Evolutionary conservation across 2,797 vertebrate genomes (phyloP).

Genomic region (Argya squamiceps): DNA sequence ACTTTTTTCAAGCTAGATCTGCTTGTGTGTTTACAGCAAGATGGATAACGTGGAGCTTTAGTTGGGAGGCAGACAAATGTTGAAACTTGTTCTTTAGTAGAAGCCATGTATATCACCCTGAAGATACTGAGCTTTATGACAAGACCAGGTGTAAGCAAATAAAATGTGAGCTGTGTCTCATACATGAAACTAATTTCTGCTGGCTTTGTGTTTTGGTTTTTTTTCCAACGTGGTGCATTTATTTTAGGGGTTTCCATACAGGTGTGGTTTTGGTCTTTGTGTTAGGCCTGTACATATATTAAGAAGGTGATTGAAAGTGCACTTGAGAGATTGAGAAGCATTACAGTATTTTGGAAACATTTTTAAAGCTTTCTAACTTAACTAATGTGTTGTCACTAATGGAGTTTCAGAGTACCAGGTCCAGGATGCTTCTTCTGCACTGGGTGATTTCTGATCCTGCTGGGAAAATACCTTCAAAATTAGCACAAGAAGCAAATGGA

Average conservation of each 20-base stretch:
- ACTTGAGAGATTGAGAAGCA: background rate
- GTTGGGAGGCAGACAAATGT: background rate
- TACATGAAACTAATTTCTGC: background rate
- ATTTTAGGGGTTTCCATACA: background rate
- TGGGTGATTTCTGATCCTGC: background rate
- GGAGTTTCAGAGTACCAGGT: background rate
- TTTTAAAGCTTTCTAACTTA: background rate
- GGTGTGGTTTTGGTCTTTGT: background rate
- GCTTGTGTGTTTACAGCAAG: background rate
- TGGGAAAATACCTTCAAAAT: background rate
- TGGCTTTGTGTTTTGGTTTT: background rate
- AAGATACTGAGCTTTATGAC: constrained; percentile 19
- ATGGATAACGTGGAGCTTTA: background rate
- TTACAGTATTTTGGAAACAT: background rate
- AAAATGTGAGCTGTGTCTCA: background rate
- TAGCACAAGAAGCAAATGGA: background rate
- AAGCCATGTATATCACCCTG: background rate
- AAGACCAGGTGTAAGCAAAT: background rate
- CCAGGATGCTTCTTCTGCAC: background rate
- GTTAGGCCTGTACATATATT: accelerated
- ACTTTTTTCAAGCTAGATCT: background rate
- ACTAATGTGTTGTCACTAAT: background rate
- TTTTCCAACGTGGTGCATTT: background rate
- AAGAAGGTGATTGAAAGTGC: background rate
- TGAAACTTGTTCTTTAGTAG: background rate